Evolutionary conservation across 2,113 vertebrate genomes (phyloP).

Genomic region (Pogonocichla stellata): DNA sequence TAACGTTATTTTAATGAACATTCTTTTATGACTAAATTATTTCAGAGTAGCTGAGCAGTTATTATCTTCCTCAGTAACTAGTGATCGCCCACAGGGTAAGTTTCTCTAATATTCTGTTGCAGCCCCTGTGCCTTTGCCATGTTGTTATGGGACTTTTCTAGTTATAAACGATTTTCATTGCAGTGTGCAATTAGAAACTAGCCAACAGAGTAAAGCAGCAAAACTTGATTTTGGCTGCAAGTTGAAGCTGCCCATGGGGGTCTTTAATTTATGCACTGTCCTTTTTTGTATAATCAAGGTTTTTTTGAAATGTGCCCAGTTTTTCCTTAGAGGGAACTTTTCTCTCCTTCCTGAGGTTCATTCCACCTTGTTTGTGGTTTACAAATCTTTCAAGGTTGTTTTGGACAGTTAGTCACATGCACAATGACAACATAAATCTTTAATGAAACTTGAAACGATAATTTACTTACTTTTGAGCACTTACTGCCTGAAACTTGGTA

Average conservation of each 20-base stretch:
- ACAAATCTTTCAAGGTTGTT: background rate
- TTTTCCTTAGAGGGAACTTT: background rate
- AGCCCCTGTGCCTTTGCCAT: conserved; percentile 19
- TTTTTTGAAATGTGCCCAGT: background rate
- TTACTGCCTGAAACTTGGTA: background rate
- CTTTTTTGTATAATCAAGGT: background rate
- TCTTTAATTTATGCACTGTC: conserved; percentile 36
- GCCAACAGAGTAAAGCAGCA: conserved; percentile 3
- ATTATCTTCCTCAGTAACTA: conserved; percentile 59
- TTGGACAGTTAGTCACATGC: background rate
- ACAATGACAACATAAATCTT: background rate
- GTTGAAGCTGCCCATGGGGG: background rate
- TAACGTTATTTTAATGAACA: conserved; percentile 72
- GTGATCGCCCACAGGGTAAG: conserved; percentile 30
- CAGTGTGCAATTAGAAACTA: conserved; percentile 31
- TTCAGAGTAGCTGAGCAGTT: conserved; percentile 51
- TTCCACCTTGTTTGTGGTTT: background rate
- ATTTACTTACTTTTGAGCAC: background rate
- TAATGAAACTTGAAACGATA: background rate
- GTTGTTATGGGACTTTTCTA: conserved; percentile 41
- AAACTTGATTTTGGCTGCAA: conserved; percentile 3
- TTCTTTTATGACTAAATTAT: conserved; percentile 68
- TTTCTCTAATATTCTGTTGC: conserved; percentile 54
- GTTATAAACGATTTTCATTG: conserved; percentile 56
- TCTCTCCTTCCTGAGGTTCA: background rate